Conservation (phyloP, 2,888 invertebrate species). For the Nomada lathburiana region DNA sequence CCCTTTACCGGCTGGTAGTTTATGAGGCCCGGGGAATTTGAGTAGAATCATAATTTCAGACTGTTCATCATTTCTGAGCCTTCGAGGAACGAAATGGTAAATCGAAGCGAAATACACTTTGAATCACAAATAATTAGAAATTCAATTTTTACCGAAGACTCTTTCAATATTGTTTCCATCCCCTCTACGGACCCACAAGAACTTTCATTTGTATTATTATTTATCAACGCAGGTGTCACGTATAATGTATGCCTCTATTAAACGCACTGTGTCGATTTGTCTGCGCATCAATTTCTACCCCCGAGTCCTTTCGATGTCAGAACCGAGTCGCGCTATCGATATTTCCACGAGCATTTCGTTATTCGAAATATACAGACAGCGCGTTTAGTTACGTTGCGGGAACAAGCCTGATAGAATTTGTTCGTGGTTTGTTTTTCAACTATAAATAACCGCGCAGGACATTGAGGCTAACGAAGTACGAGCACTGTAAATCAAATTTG, state of each 20-base stretch:
- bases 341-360: constrained; percentile 9
- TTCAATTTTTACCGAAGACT: too few relatives aligned
- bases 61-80: too few relatives aligned
- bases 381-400: constrained; percentile 1
- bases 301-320: constrained; percentile 4
- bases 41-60: background rate
- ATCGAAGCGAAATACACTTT: too few relatives aligned
- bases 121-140: too few relatives aligned
- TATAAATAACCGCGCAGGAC: constrained; percentile 27
- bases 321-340: constrained; percentile 30
- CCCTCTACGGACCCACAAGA: background rate
- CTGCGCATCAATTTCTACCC: constrained; percentile 19
- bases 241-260: background rate
- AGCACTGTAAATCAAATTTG: constrained; percentile 48
- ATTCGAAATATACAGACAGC: background rate
- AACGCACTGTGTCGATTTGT: constrained; percentile 11
- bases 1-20: background rate
- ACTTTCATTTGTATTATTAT: background rate
- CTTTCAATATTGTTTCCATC: too few relatives aligned
- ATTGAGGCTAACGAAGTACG: constrained; percentile 24
- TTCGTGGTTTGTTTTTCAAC: constrained; percentile 9
- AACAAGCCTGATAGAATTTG: constrained; percentile 15
- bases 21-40: background rate
- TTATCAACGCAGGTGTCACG: background rate
- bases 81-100: too few relatives aligned